A percentile compares a stretch with the other conserved stretches of the same genome.
Conservation (phyloP, 2,888 invertebrate species). For the Microplitis manilae region DNA sequence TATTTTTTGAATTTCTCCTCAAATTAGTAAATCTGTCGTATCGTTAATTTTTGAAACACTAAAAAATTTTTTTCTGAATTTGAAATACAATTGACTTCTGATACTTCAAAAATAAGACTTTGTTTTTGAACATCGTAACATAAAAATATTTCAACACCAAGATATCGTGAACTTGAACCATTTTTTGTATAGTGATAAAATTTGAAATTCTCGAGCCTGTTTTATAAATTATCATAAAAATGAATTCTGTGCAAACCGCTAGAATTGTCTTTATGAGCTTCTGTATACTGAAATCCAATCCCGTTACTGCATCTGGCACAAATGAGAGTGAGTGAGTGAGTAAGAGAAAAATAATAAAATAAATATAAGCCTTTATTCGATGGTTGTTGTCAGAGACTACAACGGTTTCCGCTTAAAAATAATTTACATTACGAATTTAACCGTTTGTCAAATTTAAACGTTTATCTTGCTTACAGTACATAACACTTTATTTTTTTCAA, state of each 20-base stretch:
- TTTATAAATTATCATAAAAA: constrained; percentile 22
- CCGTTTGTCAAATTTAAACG: neutral
- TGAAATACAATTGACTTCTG: too few species aligned
- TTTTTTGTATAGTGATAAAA: neutral
- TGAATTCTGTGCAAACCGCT: constrained; percentile 24
- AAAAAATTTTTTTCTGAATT: too few species aligned
- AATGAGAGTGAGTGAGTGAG: neutral
- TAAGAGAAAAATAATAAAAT: neutral
- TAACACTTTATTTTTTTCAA: neutral
- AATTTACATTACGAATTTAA: neutral
- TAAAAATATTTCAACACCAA: too few species aligned
- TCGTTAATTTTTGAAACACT: too few species aligned
- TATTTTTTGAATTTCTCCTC: too few species aligned
- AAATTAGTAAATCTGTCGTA: too few species aligned
- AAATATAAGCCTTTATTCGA: neutral
- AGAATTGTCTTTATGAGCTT: constrained; percentile 41
- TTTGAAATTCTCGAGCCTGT: constrained; percentile 2
- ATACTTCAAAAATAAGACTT: too few species aligned
- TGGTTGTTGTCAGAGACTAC: constrained; percentile 7
- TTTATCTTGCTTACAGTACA: neutral
- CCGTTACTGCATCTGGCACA: constrained; percentile 43
- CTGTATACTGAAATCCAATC: constrained; percentile 61
- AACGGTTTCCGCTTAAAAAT: constrained; percentile 25
- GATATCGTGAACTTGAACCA: too few species aligned
- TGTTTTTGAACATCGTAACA: too few species aligned